A percentile compares a stretch with the other conserved stretches of the same genome.
Conservation (phyloP, 2,888 invertebrate genomes). For the Acleris emargana region DNA sequence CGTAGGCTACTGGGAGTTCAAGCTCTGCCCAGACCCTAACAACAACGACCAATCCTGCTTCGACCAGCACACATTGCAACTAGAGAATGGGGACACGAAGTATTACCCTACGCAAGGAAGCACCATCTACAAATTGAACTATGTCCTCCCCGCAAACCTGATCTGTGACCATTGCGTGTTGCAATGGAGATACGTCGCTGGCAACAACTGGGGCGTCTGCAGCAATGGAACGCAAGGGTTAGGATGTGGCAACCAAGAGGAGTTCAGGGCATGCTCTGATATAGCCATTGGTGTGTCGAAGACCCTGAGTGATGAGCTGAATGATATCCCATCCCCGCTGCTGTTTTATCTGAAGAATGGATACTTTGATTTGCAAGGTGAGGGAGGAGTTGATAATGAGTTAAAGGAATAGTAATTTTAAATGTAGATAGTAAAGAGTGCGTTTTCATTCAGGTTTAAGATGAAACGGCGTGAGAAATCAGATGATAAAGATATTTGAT, state of each 20-base stretch:
- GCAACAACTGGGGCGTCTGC: slow-evolving; percentile 92
- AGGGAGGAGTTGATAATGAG: slow-evolving; percentile 37
- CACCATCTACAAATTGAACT: slow-evolving; percentile 87
- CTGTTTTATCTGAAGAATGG: slow-evolving; percentile 49
- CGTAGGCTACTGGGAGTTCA: slow-evolving; percentile 92
- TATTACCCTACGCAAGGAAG: slow-evolving; percentile 89
- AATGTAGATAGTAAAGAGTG: not conserved
- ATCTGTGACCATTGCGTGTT: slow-evolving; percentile 91
- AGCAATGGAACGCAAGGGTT: slow-evolving; percentile 87
- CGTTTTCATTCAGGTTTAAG: slow-evolving; percentile 19
- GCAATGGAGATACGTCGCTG: slow-evolving; percentile 94
- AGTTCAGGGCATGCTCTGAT: slow-evolving; percentile 92
- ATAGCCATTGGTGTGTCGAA: slow-evolving; percentile 85
- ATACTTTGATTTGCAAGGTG: slow-evolving; percentile 50
- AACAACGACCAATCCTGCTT: slow-evolving; percentile 89
- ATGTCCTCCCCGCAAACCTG: slow-evolving; percentile 83
- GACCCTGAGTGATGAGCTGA: slow-evolving; percentile 49
- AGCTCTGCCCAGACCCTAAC: slow-evolving; percentile 88
- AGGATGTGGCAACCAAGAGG: slow-evolving; percentile 94
- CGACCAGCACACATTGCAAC: slow-evolving; percentile 85
- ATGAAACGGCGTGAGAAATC: not conserved
- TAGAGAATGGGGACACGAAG: slow-evolving; percentile 80
- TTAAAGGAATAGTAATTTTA: slow-evolving; percentile 19
- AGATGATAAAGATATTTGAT: no score
- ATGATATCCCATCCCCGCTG: slow-evolving; percentile 47